Percentiles rank a stretch among this genome's conserved stretches.
Conservation (phyloP, 2,888 invertebrate genomes). For the Agrypnus murinus region DNA sequence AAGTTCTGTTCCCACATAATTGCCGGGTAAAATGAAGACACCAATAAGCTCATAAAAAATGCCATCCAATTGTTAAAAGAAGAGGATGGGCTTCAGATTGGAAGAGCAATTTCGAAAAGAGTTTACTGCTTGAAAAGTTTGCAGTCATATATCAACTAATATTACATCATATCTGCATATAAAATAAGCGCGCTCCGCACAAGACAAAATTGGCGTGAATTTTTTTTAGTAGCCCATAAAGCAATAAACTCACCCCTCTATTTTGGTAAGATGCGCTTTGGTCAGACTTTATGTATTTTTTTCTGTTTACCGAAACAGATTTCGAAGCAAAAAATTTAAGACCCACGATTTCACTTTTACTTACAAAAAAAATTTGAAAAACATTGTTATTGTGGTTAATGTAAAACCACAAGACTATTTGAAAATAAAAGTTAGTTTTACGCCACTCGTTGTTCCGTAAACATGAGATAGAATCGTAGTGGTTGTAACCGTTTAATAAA, state of each 20-base stretch:
- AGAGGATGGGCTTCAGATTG: constrained; percentile 8
- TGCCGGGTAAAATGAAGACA: constrained; percentile 40
- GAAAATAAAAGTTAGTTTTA: constrained; percentile 44
- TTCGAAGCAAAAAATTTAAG: constrained; percentile 35
- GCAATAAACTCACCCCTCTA: constrained; percentile 54
- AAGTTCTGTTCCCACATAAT: constrained; percentile 14
- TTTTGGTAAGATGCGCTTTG: constrained; percentile 8
- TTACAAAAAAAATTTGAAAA: constrained; percentile 32
- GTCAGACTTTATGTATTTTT: constrained; percentile 13
- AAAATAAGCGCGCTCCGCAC: constrained; percentile 40
- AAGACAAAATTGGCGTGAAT: constrained; percentile 49
- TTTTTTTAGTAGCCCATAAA: constrained; percentile 54
- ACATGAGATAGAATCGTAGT: constrained; percentile 12
- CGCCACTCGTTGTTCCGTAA: constrained; percentile 38
- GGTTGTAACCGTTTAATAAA: not conserved
- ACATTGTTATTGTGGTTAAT: constrained; percentile 44
- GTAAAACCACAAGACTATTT: constrained; percentile 44
- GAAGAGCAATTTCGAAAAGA: not conserved
- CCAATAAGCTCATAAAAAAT: constrained; percentile 44
- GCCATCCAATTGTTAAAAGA: constrained; percentile 30
- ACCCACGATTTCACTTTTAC: constrained; percentile 45
- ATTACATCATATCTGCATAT: constrained; percentile 60
- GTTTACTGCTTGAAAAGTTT: constrained; percentile 51
- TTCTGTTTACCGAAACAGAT: constrained; percentile 4
- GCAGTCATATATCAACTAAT: constrained; percentile 54